These are phyloP conservation scores for Zelleria hepariella DNA, from an alignment of 2,888 invertebrate genomes.

Conservation along the genomic window DNA sequence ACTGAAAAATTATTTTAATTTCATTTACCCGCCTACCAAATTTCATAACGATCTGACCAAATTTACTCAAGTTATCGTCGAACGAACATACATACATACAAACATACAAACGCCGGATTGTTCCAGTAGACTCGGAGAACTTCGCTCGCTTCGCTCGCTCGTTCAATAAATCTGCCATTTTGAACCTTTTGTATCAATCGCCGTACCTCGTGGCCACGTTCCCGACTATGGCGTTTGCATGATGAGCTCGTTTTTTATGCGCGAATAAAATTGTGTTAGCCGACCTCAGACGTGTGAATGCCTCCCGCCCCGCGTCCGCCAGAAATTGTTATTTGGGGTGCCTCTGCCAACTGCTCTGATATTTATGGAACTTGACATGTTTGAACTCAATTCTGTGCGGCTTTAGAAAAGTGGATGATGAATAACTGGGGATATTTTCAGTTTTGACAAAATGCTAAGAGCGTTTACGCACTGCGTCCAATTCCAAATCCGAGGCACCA, in stretches of 20 bases:
- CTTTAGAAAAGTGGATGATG: neutral
- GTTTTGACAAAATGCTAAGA: neutral
- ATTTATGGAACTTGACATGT: conserved; percentile 51
- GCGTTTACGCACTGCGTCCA: too few species aligned
- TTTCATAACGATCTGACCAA: too few species aligned
- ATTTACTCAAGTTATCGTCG: too few species aligned
- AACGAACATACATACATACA: too few species aligned
- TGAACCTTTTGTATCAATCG: neutral
- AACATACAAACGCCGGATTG: too few species aligned
- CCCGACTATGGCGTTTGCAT: conserved; percentile 69
- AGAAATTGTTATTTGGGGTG: conserved; percentile 58
- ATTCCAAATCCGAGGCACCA: too few species aligned
- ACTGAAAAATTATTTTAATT: too few species aligned
- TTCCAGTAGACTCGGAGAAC: too few species aligned
- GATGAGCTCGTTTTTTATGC: conserved; percentile 72
- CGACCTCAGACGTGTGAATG: conserved; percentile 54
- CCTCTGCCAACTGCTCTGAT: conserved; percentile 47
- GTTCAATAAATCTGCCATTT: too few species aligned
- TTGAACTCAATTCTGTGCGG: neutral
- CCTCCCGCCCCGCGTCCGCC: conserved; percentile 36
- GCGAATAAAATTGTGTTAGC: conserved; percentile 70
- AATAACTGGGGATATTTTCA: neutral
- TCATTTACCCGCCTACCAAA: too few species aligned
- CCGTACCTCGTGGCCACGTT: conserved; percentile 16
- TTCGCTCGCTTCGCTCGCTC: too few species aligned